These are phyloP conservation scores for Alaudala cheleensis DNA, from an alignment of 2,113 vertebrate genomes.

Conservation along the genomic window DNA sequence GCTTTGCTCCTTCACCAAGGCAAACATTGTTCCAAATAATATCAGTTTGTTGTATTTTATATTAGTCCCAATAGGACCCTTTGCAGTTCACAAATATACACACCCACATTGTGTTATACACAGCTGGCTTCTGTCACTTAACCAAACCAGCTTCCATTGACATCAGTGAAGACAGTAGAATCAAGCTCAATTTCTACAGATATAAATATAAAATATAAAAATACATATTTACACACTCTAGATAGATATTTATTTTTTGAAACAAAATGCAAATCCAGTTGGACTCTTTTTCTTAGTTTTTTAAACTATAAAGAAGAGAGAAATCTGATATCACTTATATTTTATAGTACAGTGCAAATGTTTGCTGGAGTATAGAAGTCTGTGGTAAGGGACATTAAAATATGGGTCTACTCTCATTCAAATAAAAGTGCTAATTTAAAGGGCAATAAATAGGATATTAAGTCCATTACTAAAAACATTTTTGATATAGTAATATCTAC, in stretches of 20 bases:
- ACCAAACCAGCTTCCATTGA: background rate
- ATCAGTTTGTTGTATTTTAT: background rate
- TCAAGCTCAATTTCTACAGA: background rate
- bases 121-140: background rate
- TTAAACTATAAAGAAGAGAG: background rate
- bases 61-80: background rate
- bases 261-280: background rate
- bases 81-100: background rate
- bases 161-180: background rate
- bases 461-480: slow-evolving; percentile 4
- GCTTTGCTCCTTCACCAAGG: background rate
- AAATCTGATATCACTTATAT: background rate
- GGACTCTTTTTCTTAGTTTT: background rate
- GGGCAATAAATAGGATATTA: slow-evolving; percentile 35
- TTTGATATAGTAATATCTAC: slow-evolving; percentile 7
- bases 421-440: slow-evolving; percentile 26
- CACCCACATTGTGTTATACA: background rate
- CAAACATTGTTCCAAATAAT: background rate
- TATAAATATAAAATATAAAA: background rate
- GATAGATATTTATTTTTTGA: background rate
- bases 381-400: slow-evolving; percentile 25
- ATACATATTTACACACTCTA: background rate
- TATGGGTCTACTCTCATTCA: slow-evolving; percentile 37
- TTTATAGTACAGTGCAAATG: background rate
- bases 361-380: slow-evolving; percentile 23